A percentile compares a stretch with the other conserved stretches of the same genome.
These are phyloP conservation scores for Erebia ligea DNA, from an alignment of 2,888 invertebrate species.

Conservation along the genomic window DNA sequence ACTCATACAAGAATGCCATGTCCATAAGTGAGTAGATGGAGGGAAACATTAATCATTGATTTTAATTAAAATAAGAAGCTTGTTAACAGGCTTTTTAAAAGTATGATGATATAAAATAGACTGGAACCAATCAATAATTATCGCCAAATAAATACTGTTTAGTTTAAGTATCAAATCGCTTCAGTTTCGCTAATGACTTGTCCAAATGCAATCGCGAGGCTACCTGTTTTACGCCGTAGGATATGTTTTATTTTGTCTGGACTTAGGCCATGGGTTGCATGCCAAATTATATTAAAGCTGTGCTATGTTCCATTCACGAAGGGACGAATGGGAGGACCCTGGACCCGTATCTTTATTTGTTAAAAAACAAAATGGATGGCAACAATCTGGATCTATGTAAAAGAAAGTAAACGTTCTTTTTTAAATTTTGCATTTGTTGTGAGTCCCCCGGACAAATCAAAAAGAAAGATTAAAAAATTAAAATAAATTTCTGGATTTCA, in stretches of 20 bases:
- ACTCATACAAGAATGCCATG: too few species aligned
- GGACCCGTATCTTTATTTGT: background rate
- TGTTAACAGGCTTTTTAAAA: too few species aligned
- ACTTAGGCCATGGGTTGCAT: conserved; percentile 57
- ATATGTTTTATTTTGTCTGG: conserved; percentile 72
- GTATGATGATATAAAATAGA: too few species aligned
- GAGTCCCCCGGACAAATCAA: too few species aligned
- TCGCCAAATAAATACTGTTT: background rate
- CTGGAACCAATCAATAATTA: too few species aligned
- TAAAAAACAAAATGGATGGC: background rate
- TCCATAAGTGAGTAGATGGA: too few species aligned
- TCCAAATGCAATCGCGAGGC: conserved; percentile 68
- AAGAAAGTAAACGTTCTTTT: background rate
- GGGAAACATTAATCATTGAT: too few species aligned
- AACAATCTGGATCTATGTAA: background rate
- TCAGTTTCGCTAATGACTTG: conserved; percentile 35
- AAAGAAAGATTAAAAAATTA: too few species aligned
- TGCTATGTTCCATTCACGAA: background rate
- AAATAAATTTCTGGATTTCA: too few species aligned
- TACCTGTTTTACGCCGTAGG: conserved; percentile 79
- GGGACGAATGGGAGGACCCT: background rate
- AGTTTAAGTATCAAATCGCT: conserved; percentile 56
- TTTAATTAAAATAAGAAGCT: too few species aligned
- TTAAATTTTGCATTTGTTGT: background rate
- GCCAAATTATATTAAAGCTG: conserved; percentile 62